Evolutionary conservation across 2,113 vertebrate species (phyloP).

Genomic region (Balaeniceps rex): DNA sequence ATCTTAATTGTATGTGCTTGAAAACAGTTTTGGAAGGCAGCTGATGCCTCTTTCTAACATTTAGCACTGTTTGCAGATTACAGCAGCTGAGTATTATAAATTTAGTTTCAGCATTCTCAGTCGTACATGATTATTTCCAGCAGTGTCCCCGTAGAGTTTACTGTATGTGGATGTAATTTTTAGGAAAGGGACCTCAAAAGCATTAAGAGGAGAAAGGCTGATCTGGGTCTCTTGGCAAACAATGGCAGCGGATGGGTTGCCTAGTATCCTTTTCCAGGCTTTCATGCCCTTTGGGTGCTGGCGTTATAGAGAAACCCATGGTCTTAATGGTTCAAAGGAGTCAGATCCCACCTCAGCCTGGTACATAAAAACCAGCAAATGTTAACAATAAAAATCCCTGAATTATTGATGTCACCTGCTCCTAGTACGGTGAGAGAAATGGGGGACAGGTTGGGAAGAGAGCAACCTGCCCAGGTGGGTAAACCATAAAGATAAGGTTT

Average conservation of each 20-base stretch:
- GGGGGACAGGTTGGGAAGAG: not conserved
- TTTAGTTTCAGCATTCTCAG: not conserved
- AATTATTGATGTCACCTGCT: not conserved
- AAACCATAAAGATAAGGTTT: not conserved
- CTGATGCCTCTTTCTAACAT: not conserved
- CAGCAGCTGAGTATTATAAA: not conserved
- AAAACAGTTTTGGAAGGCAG: not conserved
- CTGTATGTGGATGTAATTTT: not conserved
- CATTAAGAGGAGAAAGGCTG: not conserved
- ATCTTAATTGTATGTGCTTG: not conserved
- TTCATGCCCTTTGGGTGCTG: not conserved
- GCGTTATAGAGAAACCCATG: not conserved
- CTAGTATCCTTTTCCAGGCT: not conserved
- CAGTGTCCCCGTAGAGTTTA: not conserved
- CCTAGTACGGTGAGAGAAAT: not conserved
- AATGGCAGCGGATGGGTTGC: not conserved
- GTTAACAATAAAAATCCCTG: not conserved
- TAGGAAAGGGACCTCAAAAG: not conserved
- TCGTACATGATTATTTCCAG: not conserved
- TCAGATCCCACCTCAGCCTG: not conserved
- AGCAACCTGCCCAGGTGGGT: not conserved
- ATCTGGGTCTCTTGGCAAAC: not conserved
- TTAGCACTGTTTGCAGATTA: not conserved
- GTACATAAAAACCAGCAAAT: not conserved
- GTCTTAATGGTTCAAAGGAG: not conserved